These are phyloP conservation scores for Gambusia holbrooki DNA, from an alignment of 2,113 vertebrate genomes.

Conservation along the genomic window DNA sequence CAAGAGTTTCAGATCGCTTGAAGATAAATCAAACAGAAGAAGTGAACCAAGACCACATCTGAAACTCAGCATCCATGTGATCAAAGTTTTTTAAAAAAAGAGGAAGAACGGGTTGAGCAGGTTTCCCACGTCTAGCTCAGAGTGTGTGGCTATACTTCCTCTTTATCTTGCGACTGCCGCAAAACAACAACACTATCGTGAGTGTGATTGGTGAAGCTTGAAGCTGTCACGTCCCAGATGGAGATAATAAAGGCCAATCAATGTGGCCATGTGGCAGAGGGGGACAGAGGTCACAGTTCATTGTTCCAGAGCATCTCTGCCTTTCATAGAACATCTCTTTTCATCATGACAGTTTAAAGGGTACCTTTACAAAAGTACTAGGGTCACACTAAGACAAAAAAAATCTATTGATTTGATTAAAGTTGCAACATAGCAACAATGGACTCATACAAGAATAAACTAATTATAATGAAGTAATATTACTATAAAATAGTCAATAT, in stretches of 20 bases:
- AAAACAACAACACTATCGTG: background rate
- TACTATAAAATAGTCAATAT: too few species aligned
- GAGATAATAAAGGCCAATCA: conserved; percentile 31
- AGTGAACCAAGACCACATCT: background rate
- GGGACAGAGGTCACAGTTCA: conserved; percentile 32
- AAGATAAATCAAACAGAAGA: background rate
- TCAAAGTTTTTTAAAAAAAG: background rate
- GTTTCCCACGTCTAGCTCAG: background rate
- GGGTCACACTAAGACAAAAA: too few species aligned
- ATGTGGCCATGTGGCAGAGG: background rate
- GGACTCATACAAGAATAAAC: too few species aligned
- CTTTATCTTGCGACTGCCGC: background rate
- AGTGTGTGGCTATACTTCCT: conserved; percentile 15
- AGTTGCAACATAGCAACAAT: too few species aligned
- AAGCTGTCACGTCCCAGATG: conserved; percentile 40
- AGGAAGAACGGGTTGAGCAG: background rate
- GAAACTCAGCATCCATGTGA: background rate
- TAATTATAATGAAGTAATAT: too few species aligned
- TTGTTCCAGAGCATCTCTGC: background rate
- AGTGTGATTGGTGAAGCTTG: conserved; percentile 57
- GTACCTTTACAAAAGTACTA: too few species aligned
- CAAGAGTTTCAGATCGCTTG: background rate
- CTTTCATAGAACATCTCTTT: background rate
- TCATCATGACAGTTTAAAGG: too few species aligned
- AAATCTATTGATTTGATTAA: too few species aligned